Percentiles rank a stretch among this genome's conserved stretches.
Conservation (phyloP, 2,797 vertebrate species). For the Cottoperca gobio region DNA sequence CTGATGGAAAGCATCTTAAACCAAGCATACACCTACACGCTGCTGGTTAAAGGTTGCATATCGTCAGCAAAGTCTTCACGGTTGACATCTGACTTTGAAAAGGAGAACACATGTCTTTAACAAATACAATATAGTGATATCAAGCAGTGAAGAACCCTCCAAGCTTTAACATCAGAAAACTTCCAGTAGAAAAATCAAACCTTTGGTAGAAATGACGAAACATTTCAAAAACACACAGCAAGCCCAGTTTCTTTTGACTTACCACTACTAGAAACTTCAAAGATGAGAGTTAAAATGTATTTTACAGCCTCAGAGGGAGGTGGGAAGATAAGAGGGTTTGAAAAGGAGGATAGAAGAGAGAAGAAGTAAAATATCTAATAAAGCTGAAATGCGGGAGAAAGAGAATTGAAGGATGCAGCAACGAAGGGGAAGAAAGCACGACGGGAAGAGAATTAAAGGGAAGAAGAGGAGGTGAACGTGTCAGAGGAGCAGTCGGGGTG, state of each 20-base stretch:
- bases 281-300: background rate
- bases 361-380: slow-evolving; percentile 22
- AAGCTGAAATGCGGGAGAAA: slow-evolving; percentile 4
- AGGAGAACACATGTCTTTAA: no score
- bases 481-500: slow-evolving; percentile 14
- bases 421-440: background rate
- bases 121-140: background rate
- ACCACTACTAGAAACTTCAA: slow-evolving; percentile 11
- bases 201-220: slow-evolving; percentile 26
- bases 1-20: background rate
- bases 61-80: no score
- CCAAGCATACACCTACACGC: background rate
- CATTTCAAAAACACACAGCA: slow-evolving; percentile 30
- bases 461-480: slow-evolving; percentile 27
- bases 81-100: no score
- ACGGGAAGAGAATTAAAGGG: background rate
- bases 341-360: background rate
- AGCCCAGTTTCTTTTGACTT: slow-evolving; percentile 17
- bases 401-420: background rate
- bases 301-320: background rate
- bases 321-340: background rate
- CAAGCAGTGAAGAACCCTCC: background rate
- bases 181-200: background rate
- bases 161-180: background rate
- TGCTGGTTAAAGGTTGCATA: no score